These are phyloP conservation scores for Saxicola maurus DNA, from an alignment of 2,797 vertebrate species.

Conservation along the genomic window DNA sequence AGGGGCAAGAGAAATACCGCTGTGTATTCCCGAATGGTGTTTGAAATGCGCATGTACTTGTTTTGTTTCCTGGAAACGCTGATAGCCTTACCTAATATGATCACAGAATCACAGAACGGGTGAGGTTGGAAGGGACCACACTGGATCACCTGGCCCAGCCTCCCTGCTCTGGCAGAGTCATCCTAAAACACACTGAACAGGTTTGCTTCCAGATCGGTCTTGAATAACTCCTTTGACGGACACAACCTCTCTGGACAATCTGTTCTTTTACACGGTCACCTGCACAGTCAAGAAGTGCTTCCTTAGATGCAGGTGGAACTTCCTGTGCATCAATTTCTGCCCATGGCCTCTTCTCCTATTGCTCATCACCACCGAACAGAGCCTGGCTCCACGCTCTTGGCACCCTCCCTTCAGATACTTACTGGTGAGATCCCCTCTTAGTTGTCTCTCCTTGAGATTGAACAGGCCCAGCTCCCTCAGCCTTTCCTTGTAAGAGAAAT, in stretches of 20 bases:
- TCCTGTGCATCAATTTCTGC: neutral
- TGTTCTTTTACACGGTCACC: accelerated
- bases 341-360: neutral
- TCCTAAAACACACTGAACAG: neutral
- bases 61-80: neutral
- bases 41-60: neutral
- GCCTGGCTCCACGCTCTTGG: neutral
- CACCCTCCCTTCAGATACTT: neutral
- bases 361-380: neutral
- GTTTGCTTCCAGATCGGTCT: neutral
- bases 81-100: neutral
- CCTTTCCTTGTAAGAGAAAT: neutral
- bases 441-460: no score
- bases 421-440: neutral
- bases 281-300: neutral
- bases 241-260: neutral
- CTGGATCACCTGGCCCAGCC: neutral
- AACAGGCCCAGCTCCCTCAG: neutral
- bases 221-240: neutral
- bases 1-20: accelerated
- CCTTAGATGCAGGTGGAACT: neutral
- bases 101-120: neutral
- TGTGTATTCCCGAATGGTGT: no score
- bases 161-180: no score
- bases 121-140: neutral